Evolutionary conservation across 2,113 vertebrate genomes (phyloP).

Genomic region (Pelobates fuscus): DNA sequence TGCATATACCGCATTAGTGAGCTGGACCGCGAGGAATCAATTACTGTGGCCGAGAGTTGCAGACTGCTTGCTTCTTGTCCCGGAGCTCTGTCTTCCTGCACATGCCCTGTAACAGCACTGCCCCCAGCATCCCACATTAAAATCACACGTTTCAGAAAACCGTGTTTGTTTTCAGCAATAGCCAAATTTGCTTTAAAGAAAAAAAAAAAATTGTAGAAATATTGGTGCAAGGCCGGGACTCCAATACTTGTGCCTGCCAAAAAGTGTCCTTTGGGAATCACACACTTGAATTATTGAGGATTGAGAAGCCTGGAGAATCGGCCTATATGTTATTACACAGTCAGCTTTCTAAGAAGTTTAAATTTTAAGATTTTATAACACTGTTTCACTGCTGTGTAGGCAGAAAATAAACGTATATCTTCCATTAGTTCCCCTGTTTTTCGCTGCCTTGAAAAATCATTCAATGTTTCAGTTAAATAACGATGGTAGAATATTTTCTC

Average conservation of each 20-base stretch:
- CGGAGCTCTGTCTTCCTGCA: too few species aligned
- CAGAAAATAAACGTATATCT: conserved; percentile 2
- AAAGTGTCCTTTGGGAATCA: background rate
- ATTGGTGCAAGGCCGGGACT: background rate
- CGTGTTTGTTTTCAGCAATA: too few species aligned
- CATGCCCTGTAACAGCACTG: too few species aligned
- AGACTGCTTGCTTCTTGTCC: too few species aligned
- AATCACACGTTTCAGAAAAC: too few species aligned
- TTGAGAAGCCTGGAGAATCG: background rate
- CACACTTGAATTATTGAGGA: background rate
- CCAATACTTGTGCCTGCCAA: background rate
- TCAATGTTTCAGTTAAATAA: background rate
- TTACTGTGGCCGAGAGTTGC: too few species aligned
- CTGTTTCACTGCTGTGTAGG: conserved; percentile 5
- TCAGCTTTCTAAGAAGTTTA: background rate
- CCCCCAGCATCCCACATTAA: too few species aligned
- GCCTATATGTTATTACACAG: background rate
- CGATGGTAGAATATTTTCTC: background rate
- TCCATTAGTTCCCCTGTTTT: background rate
- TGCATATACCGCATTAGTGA: too few species aligned
- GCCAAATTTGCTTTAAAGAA: background rate
- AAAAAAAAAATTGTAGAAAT: background rate
- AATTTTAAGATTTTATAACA: background rate
- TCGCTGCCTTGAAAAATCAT: background rate
- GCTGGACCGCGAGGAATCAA: too few species aligned